Evolutionary conservation across 2,888 invertebrate genomes (phyloP).

Genomic region (Ophion ventricosus): DNA sequence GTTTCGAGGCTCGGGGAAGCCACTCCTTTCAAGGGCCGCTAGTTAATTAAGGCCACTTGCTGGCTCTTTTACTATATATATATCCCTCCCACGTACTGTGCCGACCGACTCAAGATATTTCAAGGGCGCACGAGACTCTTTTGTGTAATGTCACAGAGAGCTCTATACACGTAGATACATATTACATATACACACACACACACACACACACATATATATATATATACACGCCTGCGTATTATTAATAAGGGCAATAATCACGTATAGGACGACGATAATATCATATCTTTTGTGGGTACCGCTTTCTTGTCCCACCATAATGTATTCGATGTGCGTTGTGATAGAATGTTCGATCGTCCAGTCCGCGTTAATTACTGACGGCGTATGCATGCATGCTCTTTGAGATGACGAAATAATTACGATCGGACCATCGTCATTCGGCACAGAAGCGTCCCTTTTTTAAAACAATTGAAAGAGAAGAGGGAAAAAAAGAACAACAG

Average conservation of each 20-base stretch:
- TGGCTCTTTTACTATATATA: constrained; percentile 14
- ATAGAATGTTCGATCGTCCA: constrained; percentile 20
- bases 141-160: constrained; percentile 49
- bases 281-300: constrained; percentile 50
- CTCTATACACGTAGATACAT: no score
- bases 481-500: not conserved
- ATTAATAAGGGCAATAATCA: constrained; percentile 19
- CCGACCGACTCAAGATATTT: constrained; percentile 55
- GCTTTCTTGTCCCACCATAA: constrained; percentile 23
- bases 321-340: constrained; percentile 12
- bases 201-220: no score
- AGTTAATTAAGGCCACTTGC: constrained; percentile 61
- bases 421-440: constrained; percentile 24
- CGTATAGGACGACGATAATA: constrained; percentile 7
- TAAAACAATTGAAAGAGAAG: constrained; percentile 19
- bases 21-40: constrained; percentile 58
- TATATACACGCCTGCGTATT: not conserved
- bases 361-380: constrained; percentile 28
- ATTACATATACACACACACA: constrained; percentile 1
- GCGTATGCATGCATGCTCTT: constrained; percentile 2
- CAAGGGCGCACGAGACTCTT: constrained; percentile 54
- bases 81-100: constrained; percentile 17
- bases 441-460: constrained; percentile 19
- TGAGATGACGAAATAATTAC: constrained; percentile 12
- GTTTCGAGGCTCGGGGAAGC: constrained; percentile 49